Conservation (phyloP, 2,888 invertebrate genomes). For the Campaea margaritaria region DNA sequence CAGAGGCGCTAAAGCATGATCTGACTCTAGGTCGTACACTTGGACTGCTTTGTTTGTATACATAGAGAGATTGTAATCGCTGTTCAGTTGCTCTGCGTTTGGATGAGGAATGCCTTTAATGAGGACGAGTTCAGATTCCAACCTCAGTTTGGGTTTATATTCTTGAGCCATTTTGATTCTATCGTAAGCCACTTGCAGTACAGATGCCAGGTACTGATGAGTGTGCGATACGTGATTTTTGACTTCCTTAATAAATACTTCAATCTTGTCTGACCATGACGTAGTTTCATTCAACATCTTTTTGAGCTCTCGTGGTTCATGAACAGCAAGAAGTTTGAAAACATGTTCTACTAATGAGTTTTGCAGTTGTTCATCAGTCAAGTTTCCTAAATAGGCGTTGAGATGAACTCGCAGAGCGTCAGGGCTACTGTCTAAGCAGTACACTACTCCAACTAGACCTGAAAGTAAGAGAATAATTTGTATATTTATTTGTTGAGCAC, state of each 20-base stretch:
- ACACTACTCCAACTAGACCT: slow-evolving; percentile 53
- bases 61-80: slow-evolving; percentile 51
- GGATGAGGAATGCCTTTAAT: slow-evolving; percentile 50
- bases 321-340: slow-evolving; percentile 43
- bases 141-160: slow-evolving; percentile 47
- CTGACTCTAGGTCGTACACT: slow-evolving; percentile 46
- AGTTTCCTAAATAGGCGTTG: slow-evolving; percentile 46
- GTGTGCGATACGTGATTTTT: slow-evolving; percentile 37
- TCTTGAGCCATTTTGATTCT: slow-evolving; percentile 46
- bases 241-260: slow-evolving; percentile 37
- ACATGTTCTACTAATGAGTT: slow-evolving; percentile 47
- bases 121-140: slow-evolving; percentile 52
- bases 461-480: slow-evolving; percentile 37
- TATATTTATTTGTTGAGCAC: no score
- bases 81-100: slow-evolving; percentile 32
- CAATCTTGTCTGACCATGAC: slow-evolving; percentile 46
- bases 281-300: slow-evolving; percentile 31
- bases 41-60: slow-evolving; percentile 46
- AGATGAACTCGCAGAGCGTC: slow-evolving; percentile 50
- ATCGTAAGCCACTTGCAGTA: slow-evolving; percentile 44
- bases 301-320: slow-evolving; percentile 35
- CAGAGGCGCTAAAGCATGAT: slow-evolving; percentile 44
- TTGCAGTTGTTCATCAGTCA: slow-evolving; percentile 47
- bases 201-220: slow-evolving; percentile 42
- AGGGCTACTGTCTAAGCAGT: slow-evolving; percentile 58